Conservation (phyloP, 2,888 invertebrate genomes). For the Graphium colonna region DNA sequence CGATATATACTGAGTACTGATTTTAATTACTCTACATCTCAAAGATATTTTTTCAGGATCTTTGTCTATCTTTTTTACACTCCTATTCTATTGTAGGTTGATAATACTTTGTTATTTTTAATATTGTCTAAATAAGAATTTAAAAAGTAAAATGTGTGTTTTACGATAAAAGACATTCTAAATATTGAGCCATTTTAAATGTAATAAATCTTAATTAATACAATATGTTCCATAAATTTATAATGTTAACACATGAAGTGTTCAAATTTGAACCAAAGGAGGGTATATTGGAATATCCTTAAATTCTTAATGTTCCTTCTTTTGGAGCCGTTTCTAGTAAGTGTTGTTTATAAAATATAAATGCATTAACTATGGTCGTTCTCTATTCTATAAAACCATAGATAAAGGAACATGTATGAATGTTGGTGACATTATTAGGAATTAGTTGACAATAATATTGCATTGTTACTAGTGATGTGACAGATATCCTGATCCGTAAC, state of each 20-base stretch:
- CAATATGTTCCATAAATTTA: conserved; percentile 11
- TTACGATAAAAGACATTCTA: conserved; percentile 6
- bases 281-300: not conserved
- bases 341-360: not conserved
- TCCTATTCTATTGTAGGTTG: conserved; percentile 1
- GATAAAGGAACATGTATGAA: too few relatives aligned
- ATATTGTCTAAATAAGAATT: not conserved
- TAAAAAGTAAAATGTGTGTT: conserved; percentile 9
- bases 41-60: not conserved
- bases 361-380: not conserved
- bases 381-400: not conserved
- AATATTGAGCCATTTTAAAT: conserved; percentile 7
- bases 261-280: not conserved
- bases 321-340: not conserved
- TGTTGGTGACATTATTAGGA: not conserved
- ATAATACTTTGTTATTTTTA: not conserved
- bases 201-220: not conserved
- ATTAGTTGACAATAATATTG: not conserved
- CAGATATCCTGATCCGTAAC: too few relatives aligned
- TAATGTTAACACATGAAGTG: not conserved
- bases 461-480: too few relatives aligned
- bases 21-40: not conserved
- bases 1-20: not conserved
- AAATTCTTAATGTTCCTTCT: not conserved
- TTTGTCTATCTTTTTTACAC: not conserved